Conservation (phyloP, 2,888 invertebrate species). For the Drosophila paranaensis region DNA sequence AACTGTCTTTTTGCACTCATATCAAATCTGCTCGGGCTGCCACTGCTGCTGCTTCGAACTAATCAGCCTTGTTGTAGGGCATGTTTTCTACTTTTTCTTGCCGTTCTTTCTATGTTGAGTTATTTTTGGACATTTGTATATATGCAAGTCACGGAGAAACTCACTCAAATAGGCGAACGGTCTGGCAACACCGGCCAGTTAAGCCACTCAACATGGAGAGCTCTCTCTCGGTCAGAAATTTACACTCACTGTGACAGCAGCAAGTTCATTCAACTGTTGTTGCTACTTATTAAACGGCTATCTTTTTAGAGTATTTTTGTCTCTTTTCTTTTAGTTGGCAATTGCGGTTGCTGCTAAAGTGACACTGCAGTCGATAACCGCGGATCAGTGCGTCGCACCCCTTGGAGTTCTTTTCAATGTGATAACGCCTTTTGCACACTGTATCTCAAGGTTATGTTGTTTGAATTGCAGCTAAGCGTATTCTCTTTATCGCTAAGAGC, state of each 20-base stretch:
- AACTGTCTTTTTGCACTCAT: background rate
- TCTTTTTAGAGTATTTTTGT: constrained; percentile 6
- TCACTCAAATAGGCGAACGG: constrained; percentile 25
- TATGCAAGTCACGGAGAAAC: constrained; percentile 18
- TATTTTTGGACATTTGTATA: constrained; percentile 58
- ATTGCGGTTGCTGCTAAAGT: constrained; percentile 19
- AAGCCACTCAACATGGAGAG: constrained; percentile 28
- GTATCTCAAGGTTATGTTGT: constrained; percentile 66
- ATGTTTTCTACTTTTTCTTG: constrained; percentile 5
- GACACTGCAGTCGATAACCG: constrained; percentile 16
- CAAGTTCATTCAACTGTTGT: constrained; percentile 55
- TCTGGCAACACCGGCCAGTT: constrained; percentile 43
- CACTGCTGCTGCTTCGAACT: constrained; percentile 4
- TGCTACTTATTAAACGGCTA: constrained; percentile 20
- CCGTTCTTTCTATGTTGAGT: constrained; percentile 23
- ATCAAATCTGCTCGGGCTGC: background rate
- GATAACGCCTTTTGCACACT: constrained; percentile 46
- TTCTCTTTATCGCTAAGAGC: constrained; percentile 55
- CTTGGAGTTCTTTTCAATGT: background rate
- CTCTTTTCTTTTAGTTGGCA: constrained; percentile 9
- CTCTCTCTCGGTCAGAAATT: constrained; percentile 1
- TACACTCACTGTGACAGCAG: constrained; percentile 15
- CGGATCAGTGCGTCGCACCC: background rate
- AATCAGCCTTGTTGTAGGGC: constrained; percentile 10
- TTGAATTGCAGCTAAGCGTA: background rate